phyloP scores from a whole-genome alignment of 2,888 invertebrate genomes.

The Saturnia japonica region DNA sequence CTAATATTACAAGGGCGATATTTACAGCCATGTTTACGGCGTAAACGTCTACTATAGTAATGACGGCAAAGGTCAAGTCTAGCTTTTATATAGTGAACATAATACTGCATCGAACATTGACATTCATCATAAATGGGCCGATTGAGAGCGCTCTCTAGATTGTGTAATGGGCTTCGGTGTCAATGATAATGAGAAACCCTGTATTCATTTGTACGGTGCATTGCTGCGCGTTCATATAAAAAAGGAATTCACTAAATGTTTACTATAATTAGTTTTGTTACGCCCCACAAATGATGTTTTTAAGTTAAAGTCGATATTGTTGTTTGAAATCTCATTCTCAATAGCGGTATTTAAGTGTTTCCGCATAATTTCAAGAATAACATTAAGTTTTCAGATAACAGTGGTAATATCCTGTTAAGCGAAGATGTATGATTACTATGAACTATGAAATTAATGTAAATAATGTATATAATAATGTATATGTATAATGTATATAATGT shows the following conservation, averaged over 20 bases:
- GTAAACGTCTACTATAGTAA: conserved; percentile 56
- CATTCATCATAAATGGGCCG: conserved; percentile 75
- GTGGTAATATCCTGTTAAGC: not conserved
- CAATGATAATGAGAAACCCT: conserved; percentile 79
- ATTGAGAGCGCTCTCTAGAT: conserved; percentile 71
- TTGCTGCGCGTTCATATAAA: conserved; percentile 57
- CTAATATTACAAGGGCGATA: conserved; percentile 50
- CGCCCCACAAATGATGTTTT: conserved; percentile 1
- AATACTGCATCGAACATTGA: conserved; percentile 66
- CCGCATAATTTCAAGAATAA: not conserved
- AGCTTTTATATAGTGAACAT: conserved; percentile 74
- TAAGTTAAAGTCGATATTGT: not conserved
- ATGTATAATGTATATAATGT: not conserved
- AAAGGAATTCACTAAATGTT: conserved; percentile 17
- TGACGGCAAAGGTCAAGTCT: conserved; percentile 67
- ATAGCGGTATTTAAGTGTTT: not conserved
- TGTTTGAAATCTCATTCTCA: not conserved
- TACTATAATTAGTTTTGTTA: conserved; percentile 8
- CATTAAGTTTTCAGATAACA: not conserved
- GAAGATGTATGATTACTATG: not conserved
- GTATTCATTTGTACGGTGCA: conserved; percentile 72
- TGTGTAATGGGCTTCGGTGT: conserved; percentile 78
- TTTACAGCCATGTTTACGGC: conserved; percentile 63
- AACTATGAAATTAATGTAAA: not conserved
- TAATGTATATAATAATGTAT: not conserved